Base-by-base conservation (phyloP, 2,888 invertebrate species). In the Ligdia adustata region DNA sequence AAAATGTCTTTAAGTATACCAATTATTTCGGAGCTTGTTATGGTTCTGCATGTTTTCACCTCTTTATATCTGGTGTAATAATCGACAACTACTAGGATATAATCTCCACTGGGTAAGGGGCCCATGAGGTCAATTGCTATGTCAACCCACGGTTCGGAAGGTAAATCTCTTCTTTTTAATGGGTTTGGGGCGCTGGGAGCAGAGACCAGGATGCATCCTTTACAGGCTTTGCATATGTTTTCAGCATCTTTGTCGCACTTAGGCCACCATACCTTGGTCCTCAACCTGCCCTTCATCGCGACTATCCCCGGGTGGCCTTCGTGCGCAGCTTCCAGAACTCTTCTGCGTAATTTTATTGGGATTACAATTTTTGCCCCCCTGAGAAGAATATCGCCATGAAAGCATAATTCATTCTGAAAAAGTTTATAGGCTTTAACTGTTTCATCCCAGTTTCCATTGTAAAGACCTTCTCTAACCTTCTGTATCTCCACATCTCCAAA, bases 211-310 rank as follows among this genome's bases (percentile, higher is more conserved):
- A 46, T 57, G 18, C 60, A 66, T 0, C 59, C 46, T 34, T 52
- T 54, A 28, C 62, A 63, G 3, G 9, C 1, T 41, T 51, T 60
- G 0, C 51, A 44, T 0, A 47, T 2, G 1, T 24, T 29, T 39
- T 63, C 59, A 0, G 46, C 63, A 15, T 71, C 72, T 39, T 53
- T 60, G 42, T 78, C 73, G 3, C 64, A 62, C 32, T 57, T 63
- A 4, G 72, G 70, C 72, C 75, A 76, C 72, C 74, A 77, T 2
- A 75, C 77, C 56, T 77, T 77, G 0, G 67, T 60, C 2, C 77
- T 35, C 1, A 77, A 41, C 9, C 72, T 46, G 4, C 50, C 44
- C 41, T 75, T 16, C 16, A 16, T 16, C 3, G 3, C 3, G 5
- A 16, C 16, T 16, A 16, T 16, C 3, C 16, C 16, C 5, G 16